These are phyloP conservation scores for Paradisaea rubra DNA, from an alignment of 2,113 vertebrate genomes.

Conservation along the genomic window DNA sequence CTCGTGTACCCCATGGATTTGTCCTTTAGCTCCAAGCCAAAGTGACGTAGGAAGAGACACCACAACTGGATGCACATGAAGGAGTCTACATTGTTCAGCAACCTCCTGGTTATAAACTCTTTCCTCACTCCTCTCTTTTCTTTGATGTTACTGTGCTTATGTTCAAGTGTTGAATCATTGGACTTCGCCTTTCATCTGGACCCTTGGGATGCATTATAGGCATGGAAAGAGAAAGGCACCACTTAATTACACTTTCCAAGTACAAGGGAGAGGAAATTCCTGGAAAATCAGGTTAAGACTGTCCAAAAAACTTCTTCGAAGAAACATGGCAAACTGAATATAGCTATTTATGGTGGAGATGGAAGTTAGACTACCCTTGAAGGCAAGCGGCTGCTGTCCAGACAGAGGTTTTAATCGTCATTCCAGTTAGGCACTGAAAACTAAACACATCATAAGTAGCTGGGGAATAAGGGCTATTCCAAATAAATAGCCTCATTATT, in stretches of 20 bases:
- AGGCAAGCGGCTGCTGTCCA: constrained; percentile 19
- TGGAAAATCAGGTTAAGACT: constrained; percentile 48
- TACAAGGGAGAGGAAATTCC: constrained; percentile 49
- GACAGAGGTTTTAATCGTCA: constrained; percentile 35
- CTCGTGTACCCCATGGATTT: background rate
- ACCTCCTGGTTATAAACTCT: background rate
- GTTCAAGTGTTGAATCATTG: background rate
- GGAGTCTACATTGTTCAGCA: background rate
- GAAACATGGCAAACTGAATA: constrained; percentile 18
- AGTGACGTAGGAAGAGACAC: background rate
- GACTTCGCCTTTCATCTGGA: background rate
- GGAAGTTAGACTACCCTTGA: constrained; percentile 11
- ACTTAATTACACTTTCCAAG: constrained; percentile 46
- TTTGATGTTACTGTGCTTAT: background rate
- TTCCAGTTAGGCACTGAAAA: constrained; percentile 35
- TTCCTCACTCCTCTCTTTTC: background rate
- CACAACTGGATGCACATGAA: background rate
- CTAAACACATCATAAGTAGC: constrained; percentile 9
- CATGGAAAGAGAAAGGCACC: constrained; percentile 51
- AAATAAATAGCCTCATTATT: constrained; percentile 27
- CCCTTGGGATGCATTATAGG: background rate
- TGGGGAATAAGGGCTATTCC: background rate
- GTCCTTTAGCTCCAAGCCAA: background rate
- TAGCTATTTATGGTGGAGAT: constrained; percentile 29
- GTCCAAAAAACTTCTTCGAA: constrained; percentile 46